Evolutionary conservation across 2,888 invertebrate species (phyloP).

Genomic region (Cerastis rubricosa): DNA sequence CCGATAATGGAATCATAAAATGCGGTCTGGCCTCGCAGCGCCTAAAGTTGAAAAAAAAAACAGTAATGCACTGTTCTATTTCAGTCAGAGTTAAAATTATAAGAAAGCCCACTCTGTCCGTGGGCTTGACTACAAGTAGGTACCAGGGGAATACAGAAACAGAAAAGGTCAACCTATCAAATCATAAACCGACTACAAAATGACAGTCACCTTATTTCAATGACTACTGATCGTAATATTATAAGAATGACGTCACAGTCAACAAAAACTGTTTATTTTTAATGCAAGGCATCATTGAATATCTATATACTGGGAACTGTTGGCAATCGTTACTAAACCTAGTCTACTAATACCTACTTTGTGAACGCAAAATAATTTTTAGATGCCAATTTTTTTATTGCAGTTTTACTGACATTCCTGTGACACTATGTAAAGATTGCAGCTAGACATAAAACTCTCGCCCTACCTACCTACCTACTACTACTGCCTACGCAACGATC

Average conservation of each 20-base stretch:
- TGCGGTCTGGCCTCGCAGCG: not conserved
- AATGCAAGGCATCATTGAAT: conserved; percentile 23
- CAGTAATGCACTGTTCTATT: too few relatives aligned
- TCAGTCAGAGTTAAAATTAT: too few relatives aligned
- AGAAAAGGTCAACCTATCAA: too few relatives aligned
- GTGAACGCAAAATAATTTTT: not conserved
- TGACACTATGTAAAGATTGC: not conserved
- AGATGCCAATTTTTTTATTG: conserved; percentile 4
- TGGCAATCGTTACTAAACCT: conserved; percentile 15
- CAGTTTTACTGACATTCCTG: not conserved
- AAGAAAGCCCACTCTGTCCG: too few relatives aligned
- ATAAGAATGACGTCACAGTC: conserved; percentile 22
- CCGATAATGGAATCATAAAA: not conserved
- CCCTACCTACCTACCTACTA: too few relatives aligned
- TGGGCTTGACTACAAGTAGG: too few relatives aligned
- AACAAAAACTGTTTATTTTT: conserved; percentile 22
- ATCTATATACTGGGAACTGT: conserved; percentile 3
- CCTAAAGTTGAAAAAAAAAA: not conserved
- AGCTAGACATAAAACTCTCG: too few relatives aligned
- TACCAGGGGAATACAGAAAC: too few relatives aligned
- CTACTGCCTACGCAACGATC: too few relatives aligned
- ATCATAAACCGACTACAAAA: too few relatives aligned
- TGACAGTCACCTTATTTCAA: not conserved
- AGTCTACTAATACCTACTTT: too few relatives aligned
- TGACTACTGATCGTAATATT: not conserved